Evolutionary conservation across 2,113 vertebrate genomes (phyloP).

Genomic region (Upupa epops): DNA sequence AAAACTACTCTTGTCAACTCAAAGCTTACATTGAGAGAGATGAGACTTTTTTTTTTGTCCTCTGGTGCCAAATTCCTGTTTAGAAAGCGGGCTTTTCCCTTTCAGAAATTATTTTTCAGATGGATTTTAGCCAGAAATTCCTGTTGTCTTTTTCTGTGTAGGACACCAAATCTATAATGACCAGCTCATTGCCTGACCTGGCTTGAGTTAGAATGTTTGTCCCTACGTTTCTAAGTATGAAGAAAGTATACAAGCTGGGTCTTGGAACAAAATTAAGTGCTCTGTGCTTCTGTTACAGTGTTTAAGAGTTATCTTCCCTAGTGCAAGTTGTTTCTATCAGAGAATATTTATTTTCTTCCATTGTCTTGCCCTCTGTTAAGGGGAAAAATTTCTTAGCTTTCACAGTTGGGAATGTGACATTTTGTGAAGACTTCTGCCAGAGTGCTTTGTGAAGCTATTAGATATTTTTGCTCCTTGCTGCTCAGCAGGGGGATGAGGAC

Average conservation of each 20-base stretch:
- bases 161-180: not conserved
- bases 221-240: not conserved
- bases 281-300: not conserved
- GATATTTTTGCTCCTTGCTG: not conserved
- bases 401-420: not conserved
- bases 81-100: not conserved
- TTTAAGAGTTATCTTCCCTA: not conserved
- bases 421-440: not conserved
- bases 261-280: not conserved
- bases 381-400: not conserved
- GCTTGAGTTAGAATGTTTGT: not conserved
- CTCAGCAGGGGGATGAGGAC: not conserved
- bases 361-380: not conserved
- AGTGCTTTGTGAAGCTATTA: not conserved
- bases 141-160: not conserved
- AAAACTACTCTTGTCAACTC: not conserved
- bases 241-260: not conserved
- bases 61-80: not conserved
- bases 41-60: not conserved
- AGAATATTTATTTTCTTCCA: not conserved
- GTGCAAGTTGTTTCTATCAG: not conserved
- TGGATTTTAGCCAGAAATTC: not conserved
- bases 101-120: not conserved
- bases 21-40: not conserved
- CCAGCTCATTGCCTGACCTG: not conserved